Base-by-base conservation (phyloP, 1,140 invertebrate species). In the Aphelenchoides avenae region DNA sequence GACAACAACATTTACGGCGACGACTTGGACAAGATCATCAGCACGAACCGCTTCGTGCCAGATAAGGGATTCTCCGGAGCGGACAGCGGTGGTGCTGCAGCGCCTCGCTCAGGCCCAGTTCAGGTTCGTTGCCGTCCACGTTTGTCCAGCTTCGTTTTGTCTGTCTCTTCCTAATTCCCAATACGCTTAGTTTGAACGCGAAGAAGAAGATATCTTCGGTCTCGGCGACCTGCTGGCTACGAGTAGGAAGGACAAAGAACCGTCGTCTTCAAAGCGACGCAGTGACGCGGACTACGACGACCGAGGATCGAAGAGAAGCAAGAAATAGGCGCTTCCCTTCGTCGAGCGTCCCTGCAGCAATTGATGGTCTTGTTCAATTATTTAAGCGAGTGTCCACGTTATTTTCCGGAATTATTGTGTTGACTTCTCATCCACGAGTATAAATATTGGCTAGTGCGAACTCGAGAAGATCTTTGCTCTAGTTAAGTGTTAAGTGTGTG, bases 201-300 rank as follows among this genome's bases (percentile, higher is more conserved):
- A 64, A 26, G 48, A 63, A 30, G 64, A 67, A 34, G 65, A 67
- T 52, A 67, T 67, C 41, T 67, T 67, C 31, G 65, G 65, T 36
- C 51, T 67, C 22, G 52, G 68, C 27, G 68, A 71, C 29, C 34
- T 67, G 11, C 39, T 67, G 6, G 51, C 64, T 20, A 65, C 62
- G 0, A 65, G 33, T 15, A 31, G 46, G 1, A 39, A 31, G 3
- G 39, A 18, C 9, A 59, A 61, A 20, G 61, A 68, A 1, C 1
- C 57, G 9, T 44, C 57, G 6, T 58, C 61, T n/a, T 50, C 62
- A 7, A 62, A 62, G 39, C 60, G 60, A 15, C 46, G 44, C 24
- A 43, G 29, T 15, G 46, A 49, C 24, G 6, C 41, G 27, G 46
- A 49, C 24, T 6, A 49, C 50, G n/a, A 33, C 15, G 18, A 37